Evolutionary conservation across 2,113 vertebrate species (phyloP), one percentile per base, ranked within the genome.

Genomic region (Corythornis vintsioides): DNA sequence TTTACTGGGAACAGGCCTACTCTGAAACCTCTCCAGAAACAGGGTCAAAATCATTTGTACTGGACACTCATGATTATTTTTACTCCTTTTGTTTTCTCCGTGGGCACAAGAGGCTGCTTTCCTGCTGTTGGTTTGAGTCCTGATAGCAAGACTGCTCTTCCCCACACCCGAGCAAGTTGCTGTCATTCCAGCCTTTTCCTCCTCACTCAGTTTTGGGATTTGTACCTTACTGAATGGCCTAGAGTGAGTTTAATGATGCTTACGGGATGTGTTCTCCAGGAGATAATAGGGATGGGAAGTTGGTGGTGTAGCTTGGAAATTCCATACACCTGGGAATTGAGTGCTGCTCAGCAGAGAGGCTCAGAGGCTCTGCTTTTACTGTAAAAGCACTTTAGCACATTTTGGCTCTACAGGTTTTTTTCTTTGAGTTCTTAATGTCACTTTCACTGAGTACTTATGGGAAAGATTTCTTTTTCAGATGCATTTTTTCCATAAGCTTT

Each of bases 301-400:
- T 31, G 20, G n/a, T 67, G 89, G 15, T 4, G 7, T 14, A 42
- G 66, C 77, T 55, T 57, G 87, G 74, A 67, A 29, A 7, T 43
- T 4, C 25, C 29, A 4, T 64, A 26, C 88, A 28, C 43, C 69
- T 81, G 90, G 72, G 72, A 60, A 13, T 35, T 1, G 6, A 19
- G 2, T 8, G 25, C 59, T 47, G 71, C 59, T 38, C 60, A 7
- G 55, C 45, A 0, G 1, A 22, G 59, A 22, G 35, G 43, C 60
- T 0, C 0, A 22, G 59, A 22, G 42, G 43, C 60, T 0, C 0
- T 2, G 2, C 0, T 0, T 21, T 89, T 47, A 15, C 2, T 0
- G 14, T 77, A 64, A 95, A 83, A 91, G 63, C 93, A 66, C 63
- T 88, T 67, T 2, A 59, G 17, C 48, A 20, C 7, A 1, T 53